These are phyloP conservation scores for Catostomus latipinnis DNA, from an alignment of 2,797 vertebrate species.

Conservation along the genomic window DNA sequence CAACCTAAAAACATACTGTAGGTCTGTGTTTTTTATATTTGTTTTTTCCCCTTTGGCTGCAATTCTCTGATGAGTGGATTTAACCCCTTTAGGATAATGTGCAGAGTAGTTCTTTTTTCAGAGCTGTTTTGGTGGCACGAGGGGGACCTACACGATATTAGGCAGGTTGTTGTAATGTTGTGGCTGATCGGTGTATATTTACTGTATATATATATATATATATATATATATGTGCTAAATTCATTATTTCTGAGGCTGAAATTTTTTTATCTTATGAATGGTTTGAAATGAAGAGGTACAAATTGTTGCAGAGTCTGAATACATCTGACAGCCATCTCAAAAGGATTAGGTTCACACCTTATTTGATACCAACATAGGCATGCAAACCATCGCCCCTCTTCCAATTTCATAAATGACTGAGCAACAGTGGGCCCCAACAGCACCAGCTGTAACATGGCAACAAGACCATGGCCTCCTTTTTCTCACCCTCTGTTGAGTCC, in stretches of 20 bases:
- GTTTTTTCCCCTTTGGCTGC: too few species aligned
- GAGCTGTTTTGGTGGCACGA: too few species aligned
- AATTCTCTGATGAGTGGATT: too few species aligned
- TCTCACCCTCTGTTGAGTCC: background rate
- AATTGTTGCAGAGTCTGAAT: constrained; percentile 45
- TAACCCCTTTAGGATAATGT: too few species aligned
- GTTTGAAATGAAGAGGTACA: constrained; percentile 31
- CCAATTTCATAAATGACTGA: constrained; percentile 47
- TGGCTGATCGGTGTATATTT: background rate
- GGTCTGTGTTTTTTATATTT: too few species aligned
- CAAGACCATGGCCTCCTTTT: background rate
- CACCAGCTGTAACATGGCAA: background rate
- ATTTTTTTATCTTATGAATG: background rate
- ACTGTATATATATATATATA: too few species aligned
- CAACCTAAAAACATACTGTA: too few species aligned
- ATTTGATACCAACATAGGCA: constrained; percentile 8
- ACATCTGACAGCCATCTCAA: constrained; percentile 2
- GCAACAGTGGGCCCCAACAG: background rate
- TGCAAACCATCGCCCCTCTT: background rate
- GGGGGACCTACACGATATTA: too few species aligned
- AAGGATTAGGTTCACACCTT: constrained; percentile 5
- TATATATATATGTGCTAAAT: constrained; percentile 1
- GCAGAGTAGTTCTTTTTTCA: too few species aligned
- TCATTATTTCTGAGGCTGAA: background rate
- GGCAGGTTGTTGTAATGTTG: background rate